Conservation (phyloP, 2,113 vertebrate species). For the Ranitomeya imitator region DNA sequence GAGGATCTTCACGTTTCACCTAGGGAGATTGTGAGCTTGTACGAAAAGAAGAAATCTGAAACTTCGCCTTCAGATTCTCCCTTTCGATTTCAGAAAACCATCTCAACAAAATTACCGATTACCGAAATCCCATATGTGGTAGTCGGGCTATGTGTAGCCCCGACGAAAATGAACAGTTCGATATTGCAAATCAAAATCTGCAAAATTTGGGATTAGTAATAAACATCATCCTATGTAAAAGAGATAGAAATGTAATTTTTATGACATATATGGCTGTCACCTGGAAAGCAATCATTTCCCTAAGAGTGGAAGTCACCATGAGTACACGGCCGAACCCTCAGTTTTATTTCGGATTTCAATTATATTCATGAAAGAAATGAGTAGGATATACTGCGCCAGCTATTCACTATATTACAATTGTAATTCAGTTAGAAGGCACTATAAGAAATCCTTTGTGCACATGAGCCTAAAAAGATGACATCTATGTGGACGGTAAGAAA, state of each 20-base stretch:
- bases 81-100: not conserved
- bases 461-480: not conserved
- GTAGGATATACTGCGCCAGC: not conserved
- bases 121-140: slow-evolving; percentile 50
- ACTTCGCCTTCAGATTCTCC: not conserved
- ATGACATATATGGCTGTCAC: not conserved
- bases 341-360: not conserved
- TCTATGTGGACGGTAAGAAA: not conserved
- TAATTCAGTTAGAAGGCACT: not conserved
- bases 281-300: not conserved
- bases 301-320: not conserved
- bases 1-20: slow-evolving; percentile 33
- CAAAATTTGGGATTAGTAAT: not conserved
- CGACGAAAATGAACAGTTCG: slow-evolving; percentile 52
- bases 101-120: slow-evolving; percentile 14
- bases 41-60: slow-evolving; percentile 19
- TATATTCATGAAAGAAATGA: not conserved
- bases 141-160: slow-evolving; percentile 65
- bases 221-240: not conserved
- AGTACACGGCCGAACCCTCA: not conserved
- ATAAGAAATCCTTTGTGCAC: not conserved
- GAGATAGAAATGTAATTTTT: not conserved
- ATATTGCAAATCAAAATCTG: not conserved
- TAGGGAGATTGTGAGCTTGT: not conserved
- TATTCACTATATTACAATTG: not conserved